Conservation (phyloP, 2,797 vertebrate species). For the Galaxias olidus region DNA sequence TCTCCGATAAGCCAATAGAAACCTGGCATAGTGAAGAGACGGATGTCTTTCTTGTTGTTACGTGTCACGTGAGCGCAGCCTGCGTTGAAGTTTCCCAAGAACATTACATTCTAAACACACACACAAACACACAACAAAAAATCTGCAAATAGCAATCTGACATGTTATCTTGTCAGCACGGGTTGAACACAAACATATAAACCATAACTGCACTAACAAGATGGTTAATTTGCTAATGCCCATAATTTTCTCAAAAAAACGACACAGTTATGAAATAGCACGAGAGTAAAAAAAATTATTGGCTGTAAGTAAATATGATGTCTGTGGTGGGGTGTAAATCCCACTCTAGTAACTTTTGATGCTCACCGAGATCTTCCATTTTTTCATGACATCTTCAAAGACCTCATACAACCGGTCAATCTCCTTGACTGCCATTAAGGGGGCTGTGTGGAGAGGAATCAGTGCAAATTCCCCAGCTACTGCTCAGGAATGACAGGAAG, state of each 20-base stretch:
- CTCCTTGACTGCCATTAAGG: constrained; percentile 44
- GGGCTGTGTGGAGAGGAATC: constrained; percentile 49
- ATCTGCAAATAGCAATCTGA: too few species aligned
- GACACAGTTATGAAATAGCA: too few species aligned
- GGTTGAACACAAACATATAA: too few species aligned
- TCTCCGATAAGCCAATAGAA: constrained; percentile 66
- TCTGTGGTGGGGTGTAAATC: too few species aligned
- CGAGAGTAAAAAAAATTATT: too few species aligned
- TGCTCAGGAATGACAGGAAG: constrained; percentile 20
- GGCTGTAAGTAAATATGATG: too few species aligned
- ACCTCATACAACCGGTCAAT: constrained; percentile 62
- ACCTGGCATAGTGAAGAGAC: constrained; percentile 34
- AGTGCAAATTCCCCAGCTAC: constrained; percentile 44
- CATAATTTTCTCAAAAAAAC: too few species aligned
- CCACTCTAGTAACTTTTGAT: too few species aligned
- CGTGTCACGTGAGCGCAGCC: constrained; percentile 57
- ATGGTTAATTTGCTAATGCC: too few species aligned
- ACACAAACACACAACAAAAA: too few species aligned
- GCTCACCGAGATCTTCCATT: constrained; percentile 58
- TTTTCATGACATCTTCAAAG: constrained; percentile 44
- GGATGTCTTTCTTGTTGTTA: constrained; percentile 38
- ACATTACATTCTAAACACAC: constrained; percentile 59
- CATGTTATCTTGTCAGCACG: too few species aligned
- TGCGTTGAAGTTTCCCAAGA: constrained; percentile 67
- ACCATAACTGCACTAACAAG: too few species aligned